Conservation (phyloP, 1,140 invertebrate genomes). For the Trichonephila clavata region DNA sequence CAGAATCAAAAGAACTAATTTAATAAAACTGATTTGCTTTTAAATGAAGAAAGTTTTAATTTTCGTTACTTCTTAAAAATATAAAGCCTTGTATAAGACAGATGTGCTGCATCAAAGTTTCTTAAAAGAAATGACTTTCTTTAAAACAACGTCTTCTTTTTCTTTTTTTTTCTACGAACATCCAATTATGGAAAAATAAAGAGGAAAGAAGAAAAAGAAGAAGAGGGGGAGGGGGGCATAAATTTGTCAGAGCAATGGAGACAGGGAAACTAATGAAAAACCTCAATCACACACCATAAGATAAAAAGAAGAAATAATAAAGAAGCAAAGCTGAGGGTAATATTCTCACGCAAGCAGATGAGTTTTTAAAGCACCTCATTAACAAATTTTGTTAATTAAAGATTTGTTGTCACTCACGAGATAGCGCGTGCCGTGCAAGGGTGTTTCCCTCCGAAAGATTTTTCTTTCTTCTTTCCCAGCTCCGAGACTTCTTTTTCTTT, state of each 20-base stretch:
- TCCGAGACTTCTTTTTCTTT: background rate
- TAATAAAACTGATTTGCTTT: too few relatives aligned
- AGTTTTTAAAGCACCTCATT: slow-evolving; percentile 48
- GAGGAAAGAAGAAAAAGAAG: background rate
- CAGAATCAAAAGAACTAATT: too few relatives aligned
- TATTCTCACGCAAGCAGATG: slow-evolving; percentile 3
- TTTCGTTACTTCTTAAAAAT: too few relatives aligned
- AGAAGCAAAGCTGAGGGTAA: background rate
- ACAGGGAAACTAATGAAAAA: slow-evolving; percentile 51
- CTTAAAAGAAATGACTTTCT: background rate
- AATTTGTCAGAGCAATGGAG: slow-evolving; percentile 15
- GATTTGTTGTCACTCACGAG: slow-evolving; percentile 38
- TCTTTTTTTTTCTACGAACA: background rate
- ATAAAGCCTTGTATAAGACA: too few relatives aligned
- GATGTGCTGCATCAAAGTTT: background rate
- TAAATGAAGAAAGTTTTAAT: too few relatives aligned
- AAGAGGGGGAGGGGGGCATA: background rate
- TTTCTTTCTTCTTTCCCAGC: background rate
- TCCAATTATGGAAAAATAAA: slow-evolving; percentile 42
- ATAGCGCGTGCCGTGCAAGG: background rate
- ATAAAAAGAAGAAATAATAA: background rate
- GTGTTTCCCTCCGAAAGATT: background rate
- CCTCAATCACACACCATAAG: slow-evolving; percentile 21
- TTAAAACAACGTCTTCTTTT: slow-evolving; percentile 5
- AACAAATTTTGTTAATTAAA: slow-evolving; percentile 65